Evolutionary conservation across 2,888 invertebrate genomes (phyloP).

Genomic region (Dendrolimus pini): DNA sequence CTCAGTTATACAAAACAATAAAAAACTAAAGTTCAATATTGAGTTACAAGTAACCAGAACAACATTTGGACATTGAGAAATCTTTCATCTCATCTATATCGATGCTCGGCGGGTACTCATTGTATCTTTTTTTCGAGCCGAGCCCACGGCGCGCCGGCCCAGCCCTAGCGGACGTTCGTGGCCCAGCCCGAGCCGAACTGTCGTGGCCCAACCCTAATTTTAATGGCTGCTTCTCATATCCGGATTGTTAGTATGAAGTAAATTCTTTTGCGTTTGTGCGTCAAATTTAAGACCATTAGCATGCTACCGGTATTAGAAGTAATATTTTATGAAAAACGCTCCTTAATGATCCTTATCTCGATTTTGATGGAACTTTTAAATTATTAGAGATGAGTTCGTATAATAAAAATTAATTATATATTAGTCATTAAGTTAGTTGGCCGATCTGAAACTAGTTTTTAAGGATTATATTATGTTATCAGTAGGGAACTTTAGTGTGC

Average conservation of each 20-base stretch:
- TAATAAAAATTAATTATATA: too few species aligned
- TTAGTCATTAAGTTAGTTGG: too few species aligned
- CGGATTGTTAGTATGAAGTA: slow-evolving; percentile 59
- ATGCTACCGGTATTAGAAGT: too few species aligned
- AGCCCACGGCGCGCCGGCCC: slow-evolving; percentile 42
- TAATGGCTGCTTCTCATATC: slow-evolving; percentile 74
- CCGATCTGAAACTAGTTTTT: too few species aligned
- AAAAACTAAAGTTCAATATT: slow-evolving; percentile 45
- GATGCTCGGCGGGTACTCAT: slow-evolving; percentile 59
- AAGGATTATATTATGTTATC: too few species aligned
- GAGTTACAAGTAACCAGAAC: slow-evolving; percentile 63
- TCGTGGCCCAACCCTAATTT: slow-evolving; percentile 75
- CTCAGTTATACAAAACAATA: too few species aligned
- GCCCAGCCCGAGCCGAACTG: slow-evolving; percentile 66
- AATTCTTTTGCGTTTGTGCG: neutral
- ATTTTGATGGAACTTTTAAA: too few species aligned
- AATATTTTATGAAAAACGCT: too few species aligned
- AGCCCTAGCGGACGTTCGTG: slow-evolving; percentile 24
- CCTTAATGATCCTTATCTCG: too few species aligned
- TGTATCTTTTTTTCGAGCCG: slow-evolving; percentile 48
- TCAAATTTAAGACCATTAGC: neutral
- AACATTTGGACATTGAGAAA: slow-evolving; percentile 64
- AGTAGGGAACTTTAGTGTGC: too few species aligned
- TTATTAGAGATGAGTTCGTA: too few species aligned
- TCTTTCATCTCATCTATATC: slow-evolving; percentile 68